phyloP scores from a whole-genome alignment of 2,888 invertebrate genomes.

The Cryptophagus acutangulus region DNA sequence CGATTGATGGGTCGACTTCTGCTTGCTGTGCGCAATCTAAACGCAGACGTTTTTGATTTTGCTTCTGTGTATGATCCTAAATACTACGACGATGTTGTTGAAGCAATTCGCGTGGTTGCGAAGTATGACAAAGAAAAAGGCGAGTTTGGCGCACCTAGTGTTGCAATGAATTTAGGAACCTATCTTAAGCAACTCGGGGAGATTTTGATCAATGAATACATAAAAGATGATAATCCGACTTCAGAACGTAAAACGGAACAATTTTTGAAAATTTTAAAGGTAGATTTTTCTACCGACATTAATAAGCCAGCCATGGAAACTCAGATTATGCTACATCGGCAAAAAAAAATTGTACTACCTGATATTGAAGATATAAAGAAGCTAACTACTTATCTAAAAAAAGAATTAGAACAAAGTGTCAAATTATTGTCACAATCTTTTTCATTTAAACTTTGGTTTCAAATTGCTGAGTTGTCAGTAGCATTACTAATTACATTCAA shows the following conservation, averaged over 20 bases:
- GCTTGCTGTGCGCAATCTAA: slow-evolving; percentile 4
- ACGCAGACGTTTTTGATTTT: slow-evolving; percentile 12
- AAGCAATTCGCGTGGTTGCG: slow-evolving; percentile 13
- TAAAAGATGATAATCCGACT: slow-evolving; percentile 18
- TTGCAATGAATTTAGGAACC: slow-evolving; percentile 21
- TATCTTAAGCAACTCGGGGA: slow-evolving; percentile 20
- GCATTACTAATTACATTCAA: slow-evolving; percentile 22
- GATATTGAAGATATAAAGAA: slow-evolving; percentile 8
- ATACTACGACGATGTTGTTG: slow-evolving; percentile 10
- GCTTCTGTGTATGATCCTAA: slow-evolving; percentile 19
- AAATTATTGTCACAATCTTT: slow-evolving; percentile 4
- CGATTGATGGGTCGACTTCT: slow-evolving; percentile 12
- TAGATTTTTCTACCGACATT: slow-evolving; percentile 13
- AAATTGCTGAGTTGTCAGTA: slow-evolving; percentile 14
- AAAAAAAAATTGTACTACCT: slow-evolving; percentile 14
- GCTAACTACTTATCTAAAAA: slow-evolving; percentile 10
- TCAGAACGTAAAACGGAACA: slow-evolving; percentile 12
- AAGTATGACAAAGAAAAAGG: slow-evolving; percentile 13
- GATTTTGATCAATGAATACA: slow-evolving; percentile 12
- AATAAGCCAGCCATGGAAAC: slow-evolving; percentile 14
- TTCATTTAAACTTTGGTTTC: slow-evolving; percentile 12
- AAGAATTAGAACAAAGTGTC: background rate
- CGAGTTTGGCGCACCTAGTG: slow-evolving; percentile 13
- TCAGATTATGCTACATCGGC: slow-evolving; percentile 13
- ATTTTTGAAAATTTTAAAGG: slow-evolving; percentile 13